Evolutionary conservation across 1,140 invertebrate genomes (phyloP).

Genomic region (Zaprionus vittiger): DNA sequence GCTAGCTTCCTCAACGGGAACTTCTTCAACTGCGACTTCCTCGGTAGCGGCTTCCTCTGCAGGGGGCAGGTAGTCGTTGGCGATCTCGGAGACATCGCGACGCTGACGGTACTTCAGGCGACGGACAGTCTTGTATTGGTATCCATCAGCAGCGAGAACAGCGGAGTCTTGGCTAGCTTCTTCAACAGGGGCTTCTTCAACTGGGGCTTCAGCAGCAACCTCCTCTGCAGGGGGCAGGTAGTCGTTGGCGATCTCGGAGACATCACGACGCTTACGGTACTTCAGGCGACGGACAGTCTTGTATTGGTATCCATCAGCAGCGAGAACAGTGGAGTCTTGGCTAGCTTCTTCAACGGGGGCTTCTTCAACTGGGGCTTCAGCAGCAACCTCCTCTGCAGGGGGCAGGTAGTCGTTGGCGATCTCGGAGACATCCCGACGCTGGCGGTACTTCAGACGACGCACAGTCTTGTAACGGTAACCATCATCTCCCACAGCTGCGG

Average conservation of each 20-base stretch:
- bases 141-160: slow-evolving; percentile 54
- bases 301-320: slow-evolving; percentile 60
- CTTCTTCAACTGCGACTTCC: slow-evolving; percentile 44
- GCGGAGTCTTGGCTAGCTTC: slow-evolving; percentile 57
- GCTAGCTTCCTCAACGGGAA: slow-evolving; percentile 30
- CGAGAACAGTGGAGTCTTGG: slow-evolving; percentile 48
- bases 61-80: slow-evolving; percentile 64
- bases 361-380: slow-evolving; percentile 31
- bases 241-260: slow-evolving; percentile 62
- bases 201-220: slow-evolving; percentile 29
- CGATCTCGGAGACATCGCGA: slow-evolving; percentile 61
- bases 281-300: slow-evolving; percentile 66
- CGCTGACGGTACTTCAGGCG: slow-evolving; percentile 61
- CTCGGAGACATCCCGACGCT: slow-evolving; percentile 67
- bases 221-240: slow-evolving; percentile 62
- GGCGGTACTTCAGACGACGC: slow-evolving; percentile 52
- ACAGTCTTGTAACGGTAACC: slow-evolving; percentile 65
- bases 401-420: slow-evolving; percentile 59
- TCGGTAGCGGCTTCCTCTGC: slow-evolving; percentile 42
- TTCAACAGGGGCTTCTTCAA: slow-evolving; percentile 35
- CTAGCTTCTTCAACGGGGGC: slow-evolving; percentile 25
- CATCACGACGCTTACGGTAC: slow-evolving; percentile 66
- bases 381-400: slow-evolving; percentile 36
- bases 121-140: slow-evolving; percentile 64
- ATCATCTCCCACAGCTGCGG: slow-evolving; percentile 50